These are phyloP conservation scores for Sarcophaga caerulescens DNA, from an alignment of 2,888 invertebrate genomes.

Conservation along the genomic window DNA sequence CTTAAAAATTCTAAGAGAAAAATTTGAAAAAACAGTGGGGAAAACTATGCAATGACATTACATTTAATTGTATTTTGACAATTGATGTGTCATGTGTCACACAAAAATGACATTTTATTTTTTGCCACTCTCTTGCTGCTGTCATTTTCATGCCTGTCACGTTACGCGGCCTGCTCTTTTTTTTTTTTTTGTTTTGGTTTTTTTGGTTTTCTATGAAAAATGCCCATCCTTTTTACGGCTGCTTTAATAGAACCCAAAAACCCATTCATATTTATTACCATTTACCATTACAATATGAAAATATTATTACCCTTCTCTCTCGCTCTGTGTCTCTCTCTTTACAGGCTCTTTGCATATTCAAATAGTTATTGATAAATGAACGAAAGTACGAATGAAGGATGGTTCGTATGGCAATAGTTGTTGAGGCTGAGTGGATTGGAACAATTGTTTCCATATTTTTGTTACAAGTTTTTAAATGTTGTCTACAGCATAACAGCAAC, in stretches of 20 bases:
- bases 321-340: not conserved
- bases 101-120: conserved; percentile 57
- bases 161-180: conserved; percentile 52
- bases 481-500: conserved; percentile 27
- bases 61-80: conserved; percentile 76
- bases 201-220: not conserved
- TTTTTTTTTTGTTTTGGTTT: not conserved
- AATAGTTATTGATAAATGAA: conserved; percentile 28
- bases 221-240: conserved; percentile 35
- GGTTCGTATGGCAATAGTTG: conserved; percentile 6
- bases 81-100: conserved; percentile 78
- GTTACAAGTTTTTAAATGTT: conserved; percentile 59
- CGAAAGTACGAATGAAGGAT: not conserved
- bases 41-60: conserved; percentile 37
- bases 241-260: not conserved
- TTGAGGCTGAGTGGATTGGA: not conserved
- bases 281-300: not conserved
- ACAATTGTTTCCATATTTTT: conserved; percentile 64
- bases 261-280: not conserved
- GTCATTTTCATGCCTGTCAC: conserved; percentile 58
- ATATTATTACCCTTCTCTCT: not conserved
- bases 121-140: not conserved
- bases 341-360: not conserved
- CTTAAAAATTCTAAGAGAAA: not conserved
- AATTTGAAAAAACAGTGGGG: not conserved